Base-by-base conservation (phyloP, 2,113 vertebrate genomes). In the Serranochromis macrocephalus region DNA sequence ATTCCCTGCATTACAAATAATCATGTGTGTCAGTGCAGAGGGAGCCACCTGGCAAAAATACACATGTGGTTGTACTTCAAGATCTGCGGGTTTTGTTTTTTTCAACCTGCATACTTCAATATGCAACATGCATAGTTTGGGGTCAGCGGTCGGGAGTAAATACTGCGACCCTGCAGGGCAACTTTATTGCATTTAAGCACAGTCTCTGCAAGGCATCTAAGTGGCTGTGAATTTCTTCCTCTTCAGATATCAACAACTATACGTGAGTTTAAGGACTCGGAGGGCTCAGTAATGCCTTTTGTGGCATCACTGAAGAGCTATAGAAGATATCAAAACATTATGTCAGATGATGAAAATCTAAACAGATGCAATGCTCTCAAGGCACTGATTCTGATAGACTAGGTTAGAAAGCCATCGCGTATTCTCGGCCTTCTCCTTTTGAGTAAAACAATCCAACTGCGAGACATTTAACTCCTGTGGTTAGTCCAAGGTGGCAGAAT, bases 1-100 rank as follows among this genome's bases (percentile, higher is more conserved):
- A 63, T 55, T 14, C 80, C 81, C 71, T 89, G 49, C 71, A 26
- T 13, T 53, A 93, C 85, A 92, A 82, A 90, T 80, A 85, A 87
- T 81, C 92, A 29, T 71, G 89, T 42, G 54, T 29, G 24, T 75
- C 58, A 9, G 40, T 26, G 71, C 87, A 66, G 63, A 55, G 33
- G 54, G 68, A 73, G 85, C 55, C 71, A 21, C 85, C 21, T 73
- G 66, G 38, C 42, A 47, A 47, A 29, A 47, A 47, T 47, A 14
- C 68, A 75, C 68, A 75, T 47, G 24, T 12, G 40, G 68, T 29
- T 29, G 24, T 7, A 75, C 40, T 29, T 29, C 71, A 49, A 49
- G 24, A 75, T 26, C 73, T 14, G 45, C 9, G 4, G 45, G 33
- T 38, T 78, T 36, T 80, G 7, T 36, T 33, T 61, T 49, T 36